phyloP scores from a whole-genome alignment of 2,888 invertebrate species.

The Flexamia atlantica region DNA sequence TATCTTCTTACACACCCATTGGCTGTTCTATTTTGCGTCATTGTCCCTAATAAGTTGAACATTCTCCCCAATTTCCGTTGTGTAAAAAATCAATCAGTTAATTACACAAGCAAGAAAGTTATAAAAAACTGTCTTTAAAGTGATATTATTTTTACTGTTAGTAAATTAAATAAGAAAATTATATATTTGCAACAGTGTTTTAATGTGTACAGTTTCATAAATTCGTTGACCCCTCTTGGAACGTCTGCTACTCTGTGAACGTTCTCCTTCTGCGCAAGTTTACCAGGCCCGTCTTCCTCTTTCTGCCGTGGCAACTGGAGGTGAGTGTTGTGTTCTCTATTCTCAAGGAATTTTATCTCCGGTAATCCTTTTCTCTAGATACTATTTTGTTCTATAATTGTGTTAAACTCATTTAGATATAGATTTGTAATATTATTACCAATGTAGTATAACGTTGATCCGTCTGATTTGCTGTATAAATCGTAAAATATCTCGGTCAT shows the following conservation, averaged over 20 bases:
- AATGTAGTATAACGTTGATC: not conserved
- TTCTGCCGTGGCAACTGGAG: constrained; percentile 73
- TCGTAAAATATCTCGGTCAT: constrained; percentile 13
- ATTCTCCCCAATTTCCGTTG: constrained; percentile 41
- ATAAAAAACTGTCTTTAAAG: not conserved
- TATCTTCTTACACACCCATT: constrained; percentile 62
- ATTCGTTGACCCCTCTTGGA: constrained; percentile 62
- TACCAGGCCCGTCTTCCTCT: constrained; percentile 72
- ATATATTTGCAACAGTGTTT: not conserved
- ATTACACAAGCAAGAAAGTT: not conserved
- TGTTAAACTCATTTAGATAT: not conserved
- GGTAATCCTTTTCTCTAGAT: constrained; percentile 29
- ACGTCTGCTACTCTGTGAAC: constrained; percentile 62
- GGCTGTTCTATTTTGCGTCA: constrained; percentile 55
- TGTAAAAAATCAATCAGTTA: not conserved
- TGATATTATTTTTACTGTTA: not conserved
- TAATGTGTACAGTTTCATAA: not conserved
- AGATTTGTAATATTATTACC: not conserved
- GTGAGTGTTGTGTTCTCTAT: constrained; percentile 70
- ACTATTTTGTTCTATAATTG: not conserved
- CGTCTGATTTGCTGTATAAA: not conserved
- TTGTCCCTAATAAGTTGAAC: not conserved
- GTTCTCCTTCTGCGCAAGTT: constrained; percentile 69
- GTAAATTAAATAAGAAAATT: not conserved
- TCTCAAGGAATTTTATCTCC: constrained; percentile 39